Evolutionary conservation across 2,797 vertebrate species (phyloP), one percentile per base, ranked within the genome.

Genomic region (Molossus alvarezi): DNA sequence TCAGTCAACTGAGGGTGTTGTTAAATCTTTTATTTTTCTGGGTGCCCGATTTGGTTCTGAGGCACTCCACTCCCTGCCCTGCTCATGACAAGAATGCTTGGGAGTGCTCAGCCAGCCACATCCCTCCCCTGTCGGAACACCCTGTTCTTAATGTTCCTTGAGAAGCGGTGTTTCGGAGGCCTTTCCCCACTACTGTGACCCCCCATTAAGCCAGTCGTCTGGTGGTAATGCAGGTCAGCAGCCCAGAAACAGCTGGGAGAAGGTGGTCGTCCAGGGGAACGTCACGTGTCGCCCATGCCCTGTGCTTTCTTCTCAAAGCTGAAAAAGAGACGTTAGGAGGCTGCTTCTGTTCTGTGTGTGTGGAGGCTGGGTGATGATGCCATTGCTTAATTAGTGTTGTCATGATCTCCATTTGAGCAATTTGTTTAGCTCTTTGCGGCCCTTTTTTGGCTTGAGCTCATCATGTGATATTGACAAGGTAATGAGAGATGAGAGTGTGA

Each of bases 11-110:
- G 41, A 97, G 93, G 97, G 94, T 97, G 97, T 96, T 95, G 96
- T 97, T 97, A 94, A 97, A 95, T 53, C 96, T 96, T 93, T 95
- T 95, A 53, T 96, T 97, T 95, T 96, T 88, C 96, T 96, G 90
- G 94, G 85, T 89, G 95, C 97, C 85, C 21, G 6, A 6, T 95
- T 97, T 94, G 84, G 85, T 97, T 94, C 76, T 0, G 67, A 97
- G 91, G 92, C 79, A 55, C 96, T 97, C 90, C 95, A 76, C 94
- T 97, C 96, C 97, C 96, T 95, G 91, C 71, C 84, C 90, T 62
- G 93, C 88, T 97, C 93, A 95, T 37, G 91, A 95, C 94, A 95
- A 96, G 95, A 97, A 97, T 76, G 97, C 91, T 27, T 85, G 94
- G 93, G 90, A 97, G 88, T 84, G 96, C 93, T 97, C 96, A 97